These are phyloP conservation scores for Palloptera scutellata DNA, from an alignment of 2,888 invertebrate genomes.

Conservation along the genomic window DNA sequence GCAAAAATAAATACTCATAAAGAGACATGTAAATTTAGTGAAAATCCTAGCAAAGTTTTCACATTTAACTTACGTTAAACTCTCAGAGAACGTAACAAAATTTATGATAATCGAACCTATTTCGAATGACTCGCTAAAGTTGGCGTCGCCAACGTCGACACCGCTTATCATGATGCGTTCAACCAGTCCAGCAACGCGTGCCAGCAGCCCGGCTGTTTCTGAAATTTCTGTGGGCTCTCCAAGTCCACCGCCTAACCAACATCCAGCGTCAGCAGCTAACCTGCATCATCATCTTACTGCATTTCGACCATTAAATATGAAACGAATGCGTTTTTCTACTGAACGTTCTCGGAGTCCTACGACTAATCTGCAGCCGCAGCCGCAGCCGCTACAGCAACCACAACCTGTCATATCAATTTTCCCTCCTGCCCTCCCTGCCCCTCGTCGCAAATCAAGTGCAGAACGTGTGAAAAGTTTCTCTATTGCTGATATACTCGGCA, in stretches of 20 bases:
- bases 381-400: background rate
- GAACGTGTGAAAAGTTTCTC: slow-evolving; percentile 90
- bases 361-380: background rate
- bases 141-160: background rate
- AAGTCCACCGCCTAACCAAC: slow-evolving; percentile 58
- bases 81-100: background rate
- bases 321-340: slow-evolving; percentile 47
- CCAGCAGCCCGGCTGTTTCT: slow-evolving; percentile 61
- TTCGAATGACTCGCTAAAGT: too few relatives aligned
- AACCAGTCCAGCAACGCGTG: slow-evolving; percentile 46
- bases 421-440: slow-evolving; percentile 12
- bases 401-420: background rate
- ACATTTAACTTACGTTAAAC: slow-evolving; percentile 3
- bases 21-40: too few relatives aligned
- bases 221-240: slow-evolving; percentile 65
- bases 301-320: slow-evolving; percentile 69
- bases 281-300: slow-evolving; percentile 68
- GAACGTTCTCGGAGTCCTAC: slow-evolving; percentile 8
- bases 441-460: slow-evolving; percentile 55
- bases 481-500: slow-evolving; percentile 88
- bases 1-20: too few relatives aligned
- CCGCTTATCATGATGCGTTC: slow-evolving; percentile 55
- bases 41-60: too few relatives aligned
- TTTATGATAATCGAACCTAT: too few relatives aligned
- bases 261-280: slow-evolving; percentile 65